Evolutionary conservation across 2,888 invertebrate genomes (phyloP), one percentile per base, ranked within the genome.

Genomic region (Salticus scenicus): DNA sequence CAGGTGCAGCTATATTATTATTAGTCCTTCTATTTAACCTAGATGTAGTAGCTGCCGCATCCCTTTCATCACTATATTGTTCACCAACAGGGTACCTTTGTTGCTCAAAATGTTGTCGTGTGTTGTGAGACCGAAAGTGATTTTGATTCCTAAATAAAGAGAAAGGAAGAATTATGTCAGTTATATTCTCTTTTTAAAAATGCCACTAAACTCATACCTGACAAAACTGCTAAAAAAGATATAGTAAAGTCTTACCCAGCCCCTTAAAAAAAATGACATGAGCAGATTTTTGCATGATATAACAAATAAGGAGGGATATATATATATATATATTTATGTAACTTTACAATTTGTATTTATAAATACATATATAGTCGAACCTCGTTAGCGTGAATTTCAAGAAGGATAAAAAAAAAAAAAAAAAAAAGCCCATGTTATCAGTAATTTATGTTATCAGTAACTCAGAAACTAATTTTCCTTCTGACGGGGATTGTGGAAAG

Each of bases 41-140:
- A 20, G 74, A 31, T 14, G 81, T 37, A n/a, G 51, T 67, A 27
- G 74, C 47, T 57, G 87, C 66, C 33, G 78, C 57, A 4, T 88
- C 88, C 33, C 88, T 75, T 33, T 88, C 88, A 51, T 88, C 86
- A 77, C 28, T 72, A 42, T 88, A 88, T 30, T 88, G 88, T 41
- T 86, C 86, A 67, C 63, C 72, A 41, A 79, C 77, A 37, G 88
- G 86, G 41, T 86, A 86, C 71, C 82, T 66, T 37, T 71, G 82
- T 41, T 82, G 88, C n/a, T 88, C 88, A 79, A 88, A 88, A 69
- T 88, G 88, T 30, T 88, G 88, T 31, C 89, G 79, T 28, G 88
- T 72, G 72, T 87, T 89, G 64, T 89, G 89, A 63, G 88, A 80
- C 47, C 89, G 88, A 83, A 88, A 89, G 74, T 88, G 88, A 33